These are phyloP conservation scores for Bradynema listronoti DNA, from an alignment of 1,140 invertebrate genomes.

Conservation along the genomic window DNA sequence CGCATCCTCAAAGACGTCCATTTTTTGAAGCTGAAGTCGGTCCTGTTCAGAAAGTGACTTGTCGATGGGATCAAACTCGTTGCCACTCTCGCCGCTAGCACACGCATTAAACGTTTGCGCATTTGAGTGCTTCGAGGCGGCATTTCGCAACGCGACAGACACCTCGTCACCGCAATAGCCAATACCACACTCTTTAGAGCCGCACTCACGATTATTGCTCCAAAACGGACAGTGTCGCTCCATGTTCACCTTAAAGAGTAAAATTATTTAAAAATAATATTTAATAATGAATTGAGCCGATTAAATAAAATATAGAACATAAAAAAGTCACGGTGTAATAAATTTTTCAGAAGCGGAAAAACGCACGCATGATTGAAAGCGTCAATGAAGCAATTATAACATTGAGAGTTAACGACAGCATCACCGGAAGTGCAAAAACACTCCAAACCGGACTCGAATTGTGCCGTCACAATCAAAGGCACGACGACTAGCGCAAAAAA, in stretches of 20 bases:
- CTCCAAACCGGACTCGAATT: too few relatives aligned
- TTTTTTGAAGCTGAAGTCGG: constrained; percentile 44
- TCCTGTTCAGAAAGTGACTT: constrained; percentile 40
- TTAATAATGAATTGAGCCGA: too few relatives aligned
- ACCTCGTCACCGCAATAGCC: constrained; percentile 72
- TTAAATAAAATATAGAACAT: constrained; percentile 92
- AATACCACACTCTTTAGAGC: constrained; percentile 82
- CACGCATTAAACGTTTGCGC: constrained; percentile 1
- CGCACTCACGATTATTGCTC: constrained; percentile 80
- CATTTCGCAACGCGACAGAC: constrained; percentile 56
- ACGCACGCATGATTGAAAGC: constrained; percentile 88
- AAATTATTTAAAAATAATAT: too few relatives aligned
- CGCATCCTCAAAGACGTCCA: constrained; percentile 54
- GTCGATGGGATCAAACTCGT: constrained; percentile 56
- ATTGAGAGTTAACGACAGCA: too few relatives aligned
- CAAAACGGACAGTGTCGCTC: constrained; percentile 87
- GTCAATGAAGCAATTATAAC: constrained; percentile 65
- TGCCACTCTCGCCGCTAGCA: constrained; percentile 29
- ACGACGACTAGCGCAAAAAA: too few relatives aligned
- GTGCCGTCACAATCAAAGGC: too few relatives aligned
- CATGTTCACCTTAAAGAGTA: constrained; percentile 78
- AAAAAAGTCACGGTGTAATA: constrained; percentile 86
- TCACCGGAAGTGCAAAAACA: too few relatives aligned
- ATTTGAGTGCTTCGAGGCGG: too few relatives aligned
- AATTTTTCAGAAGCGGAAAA: constrained; percentile 76